Base-by-base conservation (phyloP, 2,113 vertebrate species). In the Oenanthe oenanthe region DNA sequence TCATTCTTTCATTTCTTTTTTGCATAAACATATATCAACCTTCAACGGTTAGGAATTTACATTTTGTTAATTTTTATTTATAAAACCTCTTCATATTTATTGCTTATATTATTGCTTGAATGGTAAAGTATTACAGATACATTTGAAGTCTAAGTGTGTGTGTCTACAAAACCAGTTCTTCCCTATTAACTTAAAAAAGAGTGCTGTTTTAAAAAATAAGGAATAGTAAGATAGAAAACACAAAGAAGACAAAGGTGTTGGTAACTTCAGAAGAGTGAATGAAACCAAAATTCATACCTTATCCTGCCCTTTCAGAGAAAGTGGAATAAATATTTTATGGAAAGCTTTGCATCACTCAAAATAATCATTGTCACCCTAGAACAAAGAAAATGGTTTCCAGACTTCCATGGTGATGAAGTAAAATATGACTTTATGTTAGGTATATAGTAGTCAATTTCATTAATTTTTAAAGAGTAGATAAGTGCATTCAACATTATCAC, bases 381-480 rank as follows among this genome's bases (percentile, higher is more conserved):
- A 68, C 29, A 91, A 96, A 65, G 25, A n/a, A 78, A 85, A 66
- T 13, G 32, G 7, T 67, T 85, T 94, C 32, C 53, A 75, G 25
- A 48, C 25, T 88, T 71, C 62, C 24, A 50, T 18, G 24, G 62
- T 29, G 31, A 85, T 81, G 36, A 79, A 75, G 29, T 56, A 78
- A 91, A 92, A 79, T 42, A 34, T 17, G 32, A 75, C 12, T 57
- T 89, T 54, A 54, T 50, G 10, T 67, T 78, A 76, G 38, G 4
- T 40, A 60, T 51, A 29, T 29, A 72, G 24, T 26, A 94, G 43
- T 51, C 58, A 88, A 65, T 26, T 76, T 61, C 12, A 74, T 90
- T 28, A 72, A 83, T 79, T 91, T 91, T 92, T 95, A 48, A 87
- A 77, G 42, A 26, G 22, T 20, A 60, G 26, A 15, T 57, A 80